A percentile compares a stretch with the other conserved stretches of the same genome.
Evolutionary conservation across 2,113 vertebrate species (phyloP).

Genomic region (Nerophis ophidion): DNA sequence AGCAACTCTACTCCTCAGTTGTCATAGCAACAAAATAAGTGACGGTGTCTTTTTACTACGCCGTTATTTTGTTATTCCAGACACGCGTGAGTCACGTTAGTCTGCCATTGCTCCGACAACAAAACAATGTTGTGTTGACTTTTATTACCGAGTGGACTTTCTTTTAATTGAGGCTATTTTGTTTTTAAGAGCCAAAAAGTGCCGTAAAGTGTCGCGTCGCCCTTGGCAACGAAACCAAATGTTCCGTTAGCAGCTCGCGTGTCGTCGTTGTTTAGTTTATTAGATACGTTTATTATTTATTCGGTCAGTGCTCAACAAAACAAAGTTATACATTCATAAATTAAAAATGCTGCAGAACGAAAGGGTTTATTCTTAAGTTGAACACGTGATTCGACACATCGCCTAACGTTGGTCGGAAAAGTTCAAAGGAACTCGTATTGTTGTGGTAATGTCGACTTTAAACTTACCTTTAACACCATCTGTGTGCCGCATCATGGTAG

Average conservation of each 20-base stretch:
- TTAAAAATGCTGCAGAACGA: too few species aligned
- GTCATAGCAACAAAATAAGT: conserved; percentile 48
- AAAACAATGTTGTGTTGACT: background rate
- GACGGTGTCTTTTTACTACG: background rate
- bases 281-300: too few species aligned
- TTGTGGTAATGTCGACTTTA: background rate
- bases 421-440: too few species aligned
- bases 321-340: too few species aligned
- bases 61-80: conserved; percentile 2
- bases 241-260: background rate
- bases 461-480: conserved; percentile 14
- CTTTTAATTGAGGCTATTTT: too few species aligned
- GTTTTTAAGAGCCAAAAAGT: background rate
- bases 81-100: conserved; percentile 21
- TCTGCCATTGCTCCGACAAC: background rate
- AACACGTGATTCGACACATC: too few species aligned
- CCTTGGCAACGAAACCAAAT: background rate
- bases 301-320: too few species aligned
- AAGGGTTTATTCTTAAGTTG: too few species aligned
- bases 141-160: background rate
- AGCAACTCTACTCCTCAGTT: conserved; percentile 21
- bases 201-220: background rate
- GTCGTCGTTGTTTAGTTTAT: background rate
- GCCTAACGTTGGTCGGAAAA: accelerated
- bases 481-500: background rate